phyloP scores from a whole-genome alignment of 2,888 invertebrate species.

The Salpingus planirostris region DNA sequence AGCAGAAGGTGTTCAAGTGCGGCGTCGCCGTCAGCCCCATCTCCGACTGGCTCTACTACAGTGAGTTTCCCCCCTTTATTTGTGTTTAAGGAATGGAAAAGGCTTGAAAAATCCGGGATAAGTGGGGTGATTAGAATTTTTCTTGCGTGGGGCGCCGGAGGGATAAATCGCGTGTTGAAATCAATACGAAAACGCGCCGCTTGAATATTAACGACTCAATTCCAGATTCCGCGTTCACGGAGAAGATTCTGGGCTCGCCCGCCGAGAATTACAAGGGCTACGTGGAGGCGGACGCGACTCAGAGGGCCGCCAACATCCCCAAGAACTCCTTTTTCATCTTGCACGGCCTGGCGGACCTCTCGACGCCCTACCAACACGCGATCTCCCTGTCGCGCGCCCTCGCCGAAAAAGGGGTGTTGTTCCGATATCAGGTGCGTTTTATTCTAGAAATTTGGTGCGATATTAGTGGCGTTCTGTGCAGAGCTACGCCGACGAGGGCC shows the following conservation, averaged over 20 bases:
- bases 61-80: conserved; percentile 47
- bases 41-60: conserved; percentile 92
- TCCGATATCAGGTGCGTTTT: conserved; percentile 74
- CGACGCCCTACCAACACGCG: conserved; percentile 90
- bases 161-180: not conserved
- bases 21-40: conserved; percentile 92
- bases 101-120: no score
- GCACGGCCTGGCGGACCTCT: conserved; percentile 87
- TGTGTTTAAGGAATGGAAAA: no score
- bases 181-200: conserved; percentile 1
- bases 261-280: conserved; percentile 83
- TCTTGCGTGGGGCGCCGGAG: not conserved
- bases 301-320: conserved; percentile 80
- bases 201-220: conserved; percentile 4
- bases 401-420: conserved; percentile 79
- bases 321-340: conserved; percentile 80
- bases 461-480: conserved; percentile 45
- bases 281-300: conserved; percentile 86
- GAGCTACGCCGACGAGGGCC: conserved; percentile 91
- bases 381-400: conserved; percentile 82
- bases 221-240: conserved; percentile 91
- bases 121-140: conserved; percentile 1
- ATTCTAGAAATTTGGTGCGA: not conserved
- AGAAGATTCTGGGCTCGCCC: conserved; percentile 82
- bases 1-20: conserved; percentile 79